These are phyloP conservation scores for Trichonephila inaurata DNA, from an alignment of 1,140 invertebrate genomes.

Conservation along the genomic window DNA sequence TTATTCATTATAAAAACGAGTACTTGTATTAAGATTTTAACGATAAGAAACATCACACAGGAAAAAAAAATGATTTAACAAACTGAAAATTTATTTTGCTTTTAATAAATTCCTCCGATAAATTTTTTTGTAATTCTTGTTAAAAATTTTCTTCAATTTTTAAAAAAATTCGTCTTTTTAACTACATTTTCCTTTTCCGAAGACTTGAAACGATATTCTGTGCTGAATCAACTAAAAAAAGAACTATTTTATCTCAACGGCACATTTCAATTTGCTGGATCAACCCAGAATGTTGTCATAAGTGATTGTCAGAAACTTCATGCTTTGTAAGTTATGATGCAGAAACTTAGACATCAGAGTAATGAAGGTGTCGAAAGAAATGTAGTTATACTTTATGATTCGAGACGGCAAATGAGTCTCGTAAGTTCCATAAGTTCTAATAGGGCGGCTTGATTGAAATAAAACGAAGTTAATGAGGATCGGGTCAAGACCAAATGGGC, in stretches of 20 bases:
- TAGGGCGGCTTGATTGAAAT: slow-evolving; percentile 40
- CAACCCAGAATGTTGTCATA: too few species aligned
- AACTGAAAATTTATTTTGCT: too few species aligned
- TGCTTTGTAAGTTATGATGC: neutral
- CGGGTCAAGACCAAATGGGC: slow-evolving; percentile 62
- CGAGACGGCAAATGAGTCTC: neutral
- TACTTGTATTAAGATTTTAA: too few species aligned
- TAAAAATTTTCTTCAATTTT: too few species aligned
- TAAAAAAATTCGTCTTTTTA: too few species aligned
- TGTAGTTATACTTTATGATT: slow-evolving; percentile 18
- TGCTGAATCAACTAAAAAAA: neutral
- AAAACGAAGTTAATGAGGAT: slow-evolving; percentile 68
- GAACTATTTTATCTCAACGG: too few species aligned
- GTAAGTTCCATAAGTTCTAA: slow-evolving; percentile 15
- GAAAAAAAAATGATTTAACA: too few species aligned
- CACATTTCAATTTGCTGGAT: too few species aligned
- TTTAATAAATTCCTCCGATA: too few species aligned
- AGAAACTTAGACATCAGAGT: neutral
- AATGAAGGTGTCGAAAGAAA: slow-evolving; percentile 27
- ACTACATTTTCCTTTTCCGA: neutral
- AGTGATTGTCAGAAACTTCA: neutral
- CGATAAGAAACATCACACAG: too few species aligned
- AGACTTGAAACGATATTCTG: neutral
- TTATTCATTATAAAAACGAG: too few species aligned
- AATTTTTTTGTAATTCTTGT: too few species aligned